Evolutionary conservation across 1,140 invertebrate genomes (phyloP), one percentile per base, ranked within the genome.

Genomic region (Delia radicum): DNA sequence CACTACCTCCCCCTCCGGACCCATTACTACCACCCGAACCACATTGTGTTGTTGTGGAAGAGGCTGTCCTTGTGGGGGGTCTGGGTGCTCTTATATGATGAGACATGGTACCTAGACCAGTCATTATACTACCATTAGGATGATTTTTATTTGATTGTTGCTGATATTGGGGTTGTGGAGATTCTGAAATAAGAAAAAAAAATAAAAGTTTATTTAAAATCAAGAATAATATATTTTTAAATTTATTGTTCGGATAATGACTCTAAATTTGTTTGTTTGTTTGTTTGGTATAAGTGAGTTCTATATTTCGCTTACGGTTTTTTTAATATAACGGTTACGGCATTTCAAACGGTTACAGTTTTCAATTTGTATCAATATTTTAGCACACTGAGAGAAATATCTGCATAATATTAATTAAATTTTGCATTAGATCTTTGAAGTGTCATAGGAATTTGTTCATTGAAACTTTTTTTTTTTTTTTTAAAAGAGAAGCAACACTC

Each of bases 1-100:
- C 26, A 12, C 42, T 65, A 63, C 79, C 31, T 74, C 75, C 67
- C 46, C 84, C 87, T 85, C 55, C 82, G 81, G 82, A 87, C 84
- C 46, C 86, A 85, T 79, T 87, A 78, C 77, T 87, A 87, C 76
- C 89, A 85, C 77, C 87, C 3, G 65, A 69, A 81, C 79, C 88
- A 81, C 76, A 79, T 55, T 55, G 48, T 21, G 72, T 74, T 24
- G 55, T 73, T 21, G 76, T 63, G 18, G 83, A 85, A 15, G 84
- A 85, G 76, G 84, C 82, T 18, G 84, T 85, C 21, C 84, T 84
- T 21, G 86, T 77, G 37, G 84, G 84, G 79, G 84, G 84, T 55
- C 84, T 80, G 78, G 84, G 84, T 8, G 83, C 83, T 10, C 84
- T 79, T 80, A 86, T 84, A 73, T 85, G 82, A 78, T 85, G 83